Conservation (phyloP, 2,113 vertebrate genomes). For the Eptatretus burgeri region DNA sequence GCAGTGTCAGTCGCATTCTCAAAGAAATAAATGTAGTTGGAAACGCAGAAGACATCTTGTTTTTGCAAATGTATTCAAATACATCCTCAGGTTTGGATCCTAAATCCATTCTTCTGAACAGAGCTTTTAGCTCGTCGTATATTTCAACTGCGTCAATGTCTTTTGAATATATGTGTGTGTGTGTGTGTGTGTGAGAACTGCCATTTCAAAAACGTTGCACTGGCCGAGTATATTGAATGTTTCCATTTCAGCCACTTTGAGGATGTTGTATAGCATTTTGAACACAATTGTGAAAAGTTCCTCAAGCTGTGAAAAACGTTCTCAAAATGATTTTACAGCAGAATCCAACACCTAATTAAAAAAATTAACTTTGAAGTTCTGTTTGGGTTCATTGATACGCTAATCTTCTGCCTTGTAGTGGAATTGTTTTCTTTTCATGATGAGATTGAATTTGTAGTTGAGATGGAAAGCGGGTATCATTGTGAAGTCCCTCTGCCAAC, state of each 20-base stretch:
- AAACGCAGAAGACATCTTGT: too few relatives aligned
- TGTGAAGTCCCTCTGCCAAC: too few relatives aligned
- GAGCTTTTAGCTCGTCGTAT: background rate
- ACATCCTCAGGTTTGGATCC: background rate
- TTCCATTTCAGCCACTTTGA: constrained; percentile 4
- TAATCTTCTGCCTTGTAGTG: background rate
- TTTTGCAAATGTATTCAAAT: too few relatives aligned
- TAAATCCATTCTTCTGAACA: background rate
- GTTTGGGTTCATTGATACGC: too few relatives aligned
- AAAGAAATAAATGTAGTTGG: too few relatives aligned
- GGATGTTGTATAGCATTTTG: constrained; percentile 5
- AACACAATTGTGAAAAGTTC: constrained; percentile 8
- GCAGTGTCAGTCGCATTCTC: too few relatives aligned
- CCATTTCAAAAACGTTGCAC: background rate
- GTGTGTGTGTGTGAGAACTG: background rate
- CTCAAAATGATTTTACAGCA: background rate
- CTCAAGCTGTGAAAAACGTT: constrained; percentile 5
- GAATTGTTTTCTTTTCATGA: background rate
- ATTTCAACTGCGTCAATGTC: constrained; percentile 6
- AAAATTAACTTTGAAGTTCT: too few relatives aligned
- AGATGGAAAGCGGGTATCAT: background rate
- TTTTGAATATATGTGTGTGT: too few relatives aligned
- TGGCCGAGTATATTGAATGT: background rate
- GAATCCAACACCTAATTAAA: too few relatives aligned
- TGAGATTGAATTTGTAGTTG: background rate